A percentile compares a stretch with the other conserved stretches of the same genome.
Evolutionary conservation across 64 coral and sea anemone genomes (phyloP).

Genomic region (Montipora efflorescens): DNA sequence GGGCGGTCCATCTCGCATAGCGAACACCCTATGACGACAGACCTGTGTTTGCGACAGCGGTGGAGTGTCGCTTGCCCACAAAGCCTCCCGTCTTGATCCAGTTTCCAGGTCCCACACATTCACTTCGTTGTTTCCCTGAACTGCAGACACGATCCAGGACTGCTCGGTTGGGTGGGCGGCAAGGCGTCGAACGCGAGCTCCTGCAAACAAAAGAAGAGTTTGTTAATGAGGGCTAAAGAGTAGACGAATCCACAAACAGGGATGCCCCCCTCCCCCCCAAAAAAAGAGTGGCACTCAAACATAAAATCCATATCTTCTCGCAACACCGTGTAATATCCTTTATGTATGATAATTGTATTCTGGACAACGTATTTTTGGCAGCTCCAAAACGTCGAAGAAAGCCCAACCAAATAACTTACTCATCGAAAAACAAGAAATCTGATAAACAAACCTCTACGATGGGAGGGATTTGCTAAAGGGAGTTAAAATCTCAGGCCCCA

Average conservation of each 20-base stretch:
- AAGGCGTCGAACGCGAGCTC: conserved; percentile 87
- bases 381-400: too few species aligned
- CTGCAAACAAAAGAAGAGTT: conserved; percentile 4
- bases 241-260: too few species aligned
- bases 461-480: too few species aligned
- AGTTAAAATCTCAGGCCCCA: too few species aligned
- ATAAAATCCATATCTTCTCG: too few species aligned
- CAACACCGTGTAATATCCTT: too few species aligned
- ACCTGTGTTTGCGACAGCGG: conserved; percentile 99
- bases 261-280: neutral
- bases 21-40: neutral
- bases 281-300: too few species aligned
- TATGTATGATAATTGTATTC: too few species aligned
- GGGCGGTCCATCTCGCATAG: neutral
- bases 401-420: too few species aligned
- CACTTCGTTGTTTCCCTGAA: conserved; percentile 97
- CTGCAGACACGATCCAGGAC: conserved; percentile 97
- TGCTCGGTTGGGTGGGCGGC: conserved; percentile 91
- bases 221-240: neutral
- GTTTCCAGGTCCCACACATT: conserved; percentile 98
- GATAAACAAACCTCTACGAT: too few species aligned
- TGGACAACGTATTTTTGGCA: too few species aligned
- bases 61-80: conserved; percentile 97
- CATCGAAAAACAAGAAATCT: too few species aligned
- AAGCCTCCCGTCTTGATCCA: conserved; percentile 85